Conservation (phyloP, 53 echinoderm and acorn worm species). For the Temnopleurus reevesii region DNA sequence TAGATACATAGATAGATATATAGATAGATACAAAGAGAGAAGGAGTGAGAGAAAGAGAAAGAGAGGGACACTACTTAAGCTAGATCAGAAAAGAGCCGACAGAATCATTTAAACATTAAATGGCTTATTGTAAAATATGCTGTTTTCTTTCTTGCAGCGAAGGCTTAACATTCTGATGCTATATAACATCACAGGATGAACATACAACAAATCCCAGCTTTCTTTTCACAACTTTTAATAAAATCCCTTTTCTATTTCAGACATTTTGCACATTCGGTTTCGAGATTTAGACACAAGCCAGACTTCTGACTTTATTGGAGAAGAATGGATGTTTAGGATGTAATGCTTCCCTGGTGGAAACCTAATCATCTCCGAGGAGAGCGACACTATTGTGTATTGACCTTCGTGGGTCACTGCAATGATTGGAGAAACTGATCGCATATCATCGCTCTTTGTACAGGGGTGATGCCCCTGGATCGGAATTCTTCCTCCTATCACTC, state of each 20-base stretch:
- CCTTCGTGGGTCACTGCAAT: constrained; percentile 29
- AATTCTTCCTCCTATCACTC: background rate
- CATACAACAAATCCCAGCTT: background rate
- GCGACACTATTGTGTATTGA: constrained; percentile 22
- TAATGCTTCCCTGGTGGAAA: constrained; percentile 36
- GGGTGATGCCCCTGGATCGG: background rate
- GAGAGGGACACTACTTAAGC: too few relatives aligned
- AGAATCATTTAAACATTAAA: background rate
- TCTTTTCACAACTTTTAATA: background rate
- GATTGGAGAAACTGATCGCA: constrained; percentile 23
- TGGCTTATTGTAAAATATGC: background rate
- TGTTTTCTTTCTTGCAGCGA: background rate
- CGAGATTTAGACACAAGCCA: background rate
- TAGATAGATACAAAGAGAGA: background rate
- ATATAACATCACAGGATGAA: too few relatives aligned
- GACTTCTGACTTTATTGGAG: constrained; percentile 13
- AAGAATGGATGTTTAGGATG: background rate
- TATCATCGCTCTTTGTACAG: background rate
- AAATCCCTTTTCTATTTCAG: background rate
- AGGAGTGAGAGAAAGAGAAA: too few relatives aligned
- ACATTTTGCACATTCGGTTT: background rate
- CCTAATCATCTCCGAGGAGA: constrained; percentile 23
- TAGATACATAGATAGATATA: background rate
- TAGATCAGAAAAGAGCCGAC: background rate
- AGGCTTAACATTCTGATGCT: too few relatives aligned